Conservation (phyloP, 30 jellyfish, hydroid and myxozoan species). For the Rhopilema esculentum region DNA sequence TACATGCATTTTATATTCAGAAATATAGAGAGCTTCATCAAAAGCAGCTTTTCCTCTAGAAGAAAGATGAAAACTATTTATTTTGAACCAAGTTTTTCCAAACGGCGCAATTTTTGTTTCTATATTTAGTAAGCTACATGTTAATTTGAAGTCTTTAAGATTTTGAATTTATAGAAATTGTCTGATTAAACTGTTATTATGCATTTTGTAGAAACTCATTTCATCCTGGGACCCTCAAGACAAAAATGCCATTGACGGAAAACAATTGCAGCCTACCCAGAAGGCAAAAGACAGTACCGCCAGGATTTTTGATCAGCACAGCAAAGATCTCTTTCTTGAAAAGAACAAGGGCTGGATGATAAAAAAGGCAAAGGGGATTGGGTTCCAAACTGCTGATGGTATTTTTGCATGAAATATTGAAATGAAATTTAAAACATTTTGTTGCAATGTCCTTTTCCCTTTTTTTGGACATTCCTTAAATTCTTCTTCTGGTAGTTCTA, state of each 20-base stretch:
- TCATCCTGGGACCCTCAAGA: slow-evolving; percentile 41
- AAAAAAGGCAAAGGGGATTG: slow-evolving; percentile 52
- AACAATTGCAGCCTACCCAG: slow-evolving; percentile 11
- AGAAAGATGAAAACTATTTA: too few species aligned
- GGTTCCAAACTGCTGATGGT: not conserved
- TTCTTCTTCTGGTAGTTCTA: not conserved
- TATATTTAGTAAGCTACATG: too few species aligned
- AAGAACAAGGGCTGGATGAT: slow-evolving; percentile 54
- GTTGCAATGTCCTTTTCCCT: not conserved
- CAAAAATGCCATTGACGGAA: not conserved
- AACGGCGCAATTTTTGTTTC: too few species aligned
- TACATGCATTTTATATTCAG: too few species aligned
- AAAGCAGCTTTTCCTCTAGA: too few species aligned
- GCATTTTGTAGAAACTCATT: slow-evolving; percentile 17
- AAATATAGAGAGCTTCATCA: too few species aligned
- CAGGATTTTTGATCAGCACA: not conserved
- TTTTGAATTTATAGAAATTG: too few species aligned
- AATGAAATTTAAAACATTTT: too few species aligned
- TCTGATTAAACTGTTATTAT: not conserved
- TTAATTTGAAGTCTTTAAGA: too few species aligned
- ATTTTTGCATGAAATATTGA: too few species aligned
- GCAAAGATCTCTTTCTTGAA: slow-evolving; percentile 31
- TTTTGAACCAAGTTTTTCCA: too few species aligned
- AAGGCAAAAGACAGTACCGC: not conserved
- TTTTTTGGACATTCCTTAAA: not conserved